phyloP scores from a whole-genome alignment of 2,113 vertebrate species.

The Corvus cornix region DNA sequence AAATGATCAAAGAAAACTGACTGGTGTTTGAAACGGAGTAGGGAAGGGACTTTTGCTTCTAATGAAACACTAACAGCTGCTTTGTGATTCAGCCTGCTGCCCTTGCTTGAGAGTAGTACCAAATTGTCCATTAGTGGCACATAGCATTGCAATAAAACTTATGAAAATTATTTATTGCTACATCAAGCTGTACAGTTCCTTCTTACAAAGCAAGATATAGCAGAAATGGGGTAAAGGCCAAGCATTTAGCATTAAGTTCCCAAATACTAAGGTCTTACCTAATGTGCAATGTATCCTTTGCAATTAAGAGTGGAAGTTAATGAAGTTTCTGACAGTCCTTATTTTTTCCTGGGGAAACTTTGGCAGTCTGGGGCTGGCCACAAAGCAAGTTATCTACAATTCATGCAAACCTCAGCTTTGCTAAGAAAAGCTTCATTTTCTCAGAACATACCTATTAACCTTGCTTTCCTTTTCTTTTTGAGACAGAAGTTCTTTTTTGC shows the following conservation, averaged over 20 bases:
- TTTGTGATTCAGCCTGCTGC: not conserved
- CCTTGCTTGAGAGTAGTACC: not conserved
- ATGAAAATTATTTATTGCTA: conserved; percentile 56
- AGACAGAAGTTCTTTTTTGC: not conserved
- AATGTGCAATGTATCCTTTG: not conserved
- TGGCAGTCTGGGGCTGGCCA: not conserved
- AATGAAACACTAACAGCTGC: conserved; percentile 11
- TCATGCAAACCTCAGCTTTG: not conserved
- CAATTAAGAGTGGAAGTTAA: conserved; percentile 41
- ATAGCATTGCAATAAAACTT: conserved; percentile 8
- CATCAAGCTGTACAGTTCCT: not conserved
- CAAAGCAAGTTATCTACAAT: not conserved
- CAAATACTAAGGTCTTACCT: not conserved
- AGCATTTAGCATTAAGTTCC: conserved; percentile 3
- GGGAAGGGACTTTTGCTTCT: conserved; percentile 2
- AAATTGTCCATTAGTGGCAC: conserved; percentile 41
- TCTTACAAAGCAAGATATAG: not conserved
- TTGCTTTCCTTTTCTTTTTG: not conserved
- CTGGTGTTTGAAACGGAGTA: not conserved
- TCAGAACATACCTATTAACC: not conserved
- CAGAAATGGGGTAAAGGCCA: conserved; percentile 1
- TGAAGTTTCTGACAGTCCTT: conserved; percentile 37
- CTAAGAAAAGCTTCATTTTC: not conserved
- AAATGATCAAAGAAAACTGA: conserved; percentile 4
- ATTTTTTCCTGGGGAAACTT: not conserved